Evolutionary conservation across 2,113 vertebrate species (phyloP).

Genomic region (Microtus montanus): DNA sequence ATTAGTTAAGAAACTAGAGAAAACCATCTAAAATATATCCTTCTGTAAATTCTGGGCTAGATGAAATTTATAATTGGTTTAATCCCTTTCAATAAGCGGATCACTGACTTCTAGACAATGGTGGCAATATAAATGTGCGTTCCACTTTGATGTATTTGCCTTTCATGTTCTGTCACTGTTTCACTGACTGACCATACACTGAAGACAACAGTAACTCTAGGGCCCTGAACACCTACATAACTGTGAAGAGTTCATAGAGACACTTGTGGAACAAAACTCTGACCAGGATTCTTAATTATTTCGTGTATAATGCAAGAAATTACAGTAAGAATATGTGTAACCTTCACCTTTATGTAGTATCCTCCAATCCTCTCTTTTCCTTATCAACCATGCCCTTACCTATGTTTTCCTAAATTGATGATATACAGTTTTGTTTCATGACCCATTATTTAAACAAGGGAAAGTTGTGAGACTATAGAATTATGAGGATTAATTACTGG

Average conservation of each 20-base stretch:
- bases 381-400: neutral
- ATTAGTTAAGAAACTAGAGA: neutral
- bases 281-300: neutral
- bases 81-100: neutral
- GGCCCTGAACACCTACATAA: neutral
- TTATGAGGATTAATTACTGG: neutral
- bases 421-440: neutral
- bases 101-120: neutral
- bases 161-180: neutral
- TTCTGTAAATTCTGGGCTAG: neutral
- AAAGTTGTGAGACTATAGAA: accelerated
- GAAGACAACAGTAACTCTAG: neutral
- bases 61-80: neutral
- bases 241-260: neutral
- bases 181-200: neutral
- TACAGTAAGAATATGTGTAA: neutral
- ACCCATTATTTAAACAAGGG: neutral
- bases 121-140: neutral
- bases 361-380: neutral
- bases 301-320: neutral
- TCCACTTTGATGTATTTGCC: neutral
- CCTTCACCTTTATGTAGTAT: neutral
- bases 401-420: neutral
- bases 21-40: neutral
- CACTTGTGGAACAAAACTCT: neutral